Percentiles rank a stretch among this genome's conserved stretches.
phyloP scores from a whole-genome alignment of 2,888 invertebrate species.

The Cactoblastis cactorum region DNA sequence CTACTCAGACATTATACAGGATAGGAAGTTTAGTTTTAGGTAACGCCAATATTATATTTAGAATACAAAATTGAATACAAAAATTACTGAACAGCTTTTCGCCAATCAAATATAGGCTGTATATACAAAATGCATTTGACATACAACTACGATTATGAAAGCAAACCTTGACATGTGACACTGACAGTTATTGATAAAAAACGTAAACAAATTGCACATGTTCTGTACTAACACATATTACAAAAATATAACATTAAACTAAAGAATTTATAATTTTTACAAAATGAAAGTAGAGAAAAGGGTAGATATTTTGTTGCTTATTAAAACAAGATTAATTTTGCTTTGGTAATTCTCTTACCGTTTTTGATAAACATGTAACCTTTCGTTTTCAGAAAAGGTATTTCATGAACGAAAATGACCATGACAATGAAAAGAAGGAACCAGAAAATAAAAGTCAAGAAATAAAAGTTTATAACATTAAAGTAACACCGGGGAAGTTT shows the following conservation, averaged over 20 bases:
- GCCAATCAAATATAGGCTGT: too few species aligned
- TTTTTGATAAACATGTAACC: constrained; percentile 1
- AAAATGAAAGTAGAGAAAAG: constrained; percentile 31
- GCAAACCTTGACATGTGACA: constrained; percentile 2
- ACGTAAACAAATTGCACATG: constrained; percentile 16
- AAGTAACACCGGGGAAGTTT: constrained; percentile 45
- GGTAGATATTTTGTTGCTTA: constrained; percentile 19
- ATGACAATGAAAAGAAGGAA: constrained; percentile 23
- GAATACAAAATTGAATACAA: too few species aligned
- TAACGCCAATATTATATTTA: too few species aligned
- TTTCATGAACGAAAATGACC: constrained; percentile 37
- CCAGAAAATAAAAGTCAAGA: constrained; percentile 24
- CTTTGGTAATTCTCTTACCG: too few species aligned
- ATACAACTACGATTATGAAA: too few species aligned
- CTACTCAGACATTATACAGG: too few species aligned
- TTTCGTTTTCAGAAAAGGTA: constrained; percentile 49
- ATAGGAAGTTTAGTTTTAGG: too few species aligned
- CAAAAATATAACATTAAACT: too few species aligned
- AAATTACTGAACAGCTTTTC: too few species aligned
- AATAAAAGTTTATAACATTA: constrained; percentile 58
- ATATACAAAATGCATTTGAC: not conserved
- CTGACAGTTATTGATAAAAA: constrained; percentile 16
- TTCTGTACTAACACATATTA: too few species aligned
- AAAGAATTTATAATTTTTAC: not conserved
- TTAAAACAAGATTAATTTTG: too few species aligned